Evolutionary conservation across 2,888 invertebrate genomes (phyloP).

Genomic region (Lutraria lutraria): DNA sequence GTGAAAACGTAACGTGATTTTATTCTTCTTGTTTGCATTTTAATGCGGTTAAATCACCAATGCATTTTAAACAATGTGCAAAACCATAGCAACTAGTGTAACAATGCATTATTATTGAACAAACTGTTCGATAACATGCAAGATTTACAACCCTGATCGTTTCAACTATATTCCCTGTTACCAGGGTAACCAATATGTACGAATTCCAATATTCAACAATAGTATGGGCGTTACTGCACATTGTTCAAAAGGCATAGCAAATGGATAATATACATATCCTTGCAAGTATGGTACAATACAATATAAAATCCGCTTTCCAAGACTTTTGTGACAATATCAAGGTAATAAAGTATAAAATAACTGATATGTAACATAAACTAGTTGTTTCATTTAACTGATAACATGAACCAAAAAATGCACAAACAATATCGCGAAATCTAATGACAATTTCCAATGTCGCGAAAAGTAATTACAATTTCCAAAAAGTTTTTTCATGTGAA

Average conservation of each 20-base stretch:
- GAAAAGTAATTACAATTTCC: conserved; percentile 10
- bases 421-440: background rate
- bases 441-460: background rate
- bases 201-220: background rate
- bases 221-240: background rate
- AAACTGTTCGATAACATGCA: too few relatives aligned
- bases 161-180: too few relatives aligned
- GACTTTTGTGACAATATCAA: background rate
- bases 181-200: too few relatives aligned
- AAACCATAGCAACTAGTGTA: background rate
- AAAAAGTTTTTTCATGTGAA: background rate
- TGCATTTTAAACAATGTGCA: background rate
- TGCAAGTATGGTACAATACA: conserved; percentile 6
- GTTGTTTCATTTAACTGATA: conserved; percentile 15
- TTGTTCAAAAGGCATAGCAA: conserved; percentile 2
- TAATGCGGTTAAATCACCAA: background rate
- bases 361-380: conserved; percentile 17
- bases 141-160: too few relatives aligned
- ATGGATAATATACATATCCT: background rate
- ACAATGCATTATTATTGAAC: too few relatives aligned
- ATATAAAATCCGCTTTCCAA: background rate
- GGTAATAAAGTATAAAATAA: conserved; percentile 14
- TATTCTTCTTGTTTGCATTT: background rate
- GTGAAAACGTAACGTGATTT: conserved; percentile 34
- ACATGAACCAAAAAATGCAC: conserved; percentile 1